Evolutionary conservation across 2,113 vertebrate species (phyloP).

Genomic region (Clarias gariepinus): DNA sequence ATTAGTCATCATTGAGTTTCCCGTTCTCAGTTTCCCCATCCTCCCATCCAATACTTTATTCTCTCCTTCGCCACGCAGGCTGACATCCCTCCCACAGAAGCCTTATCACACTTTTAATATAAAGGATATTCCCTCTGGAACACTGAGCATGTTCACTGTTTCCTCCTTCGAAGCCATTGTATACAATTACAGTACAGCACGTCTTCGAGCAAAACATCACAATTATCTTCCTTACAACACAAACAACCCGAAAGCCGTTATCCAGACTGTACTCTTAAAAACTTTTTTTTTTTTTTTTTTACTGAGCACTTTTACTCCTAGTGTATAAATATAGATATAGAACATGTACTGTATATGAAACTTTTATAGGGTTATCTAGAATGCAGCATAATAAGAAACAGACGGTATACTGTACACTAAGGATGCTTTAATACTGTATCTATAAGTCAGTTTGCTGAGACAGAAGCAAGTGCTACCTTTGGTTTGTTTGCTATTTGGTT

Average conservation of each 20-base stretch:
- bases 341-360: background rate
- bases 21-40: constrained; percentile 15
- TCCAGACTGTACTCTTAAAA: background rate
- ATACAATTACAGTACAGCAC: background rate
- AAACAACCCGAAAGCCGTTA: background rate
- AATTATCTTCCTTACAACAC: background rate
- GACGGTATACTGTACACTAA: too few species aligned
- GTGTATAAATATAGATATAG: background rate
- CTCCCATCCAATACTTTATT: background rate
- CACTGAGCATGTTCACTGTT: background rate
- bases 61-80: background rate
- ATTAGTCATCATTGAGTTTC: constrained; percentile 34
- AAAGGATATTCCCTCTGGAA: constrained; percentile 3
- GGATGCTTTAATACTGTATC: background rate
- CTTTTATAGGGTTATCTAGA: background rate
- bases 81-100: constrained; percentile 10
- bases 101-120: constrained; percentile 11
- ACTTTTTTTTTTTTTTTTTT: too few species aligned
- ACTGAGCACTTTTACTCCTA: background rate
- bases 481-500: background rate
- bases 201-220: background rate
- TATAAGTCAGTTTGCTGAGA: background rate
- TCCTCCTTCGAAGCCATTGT: background rate
- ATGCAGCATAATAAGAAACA: too few species aligned
- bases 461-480: background rate